Conservation (phyloP, 2,113 vertebrate species). For the Euleptes europaea region DNA sequence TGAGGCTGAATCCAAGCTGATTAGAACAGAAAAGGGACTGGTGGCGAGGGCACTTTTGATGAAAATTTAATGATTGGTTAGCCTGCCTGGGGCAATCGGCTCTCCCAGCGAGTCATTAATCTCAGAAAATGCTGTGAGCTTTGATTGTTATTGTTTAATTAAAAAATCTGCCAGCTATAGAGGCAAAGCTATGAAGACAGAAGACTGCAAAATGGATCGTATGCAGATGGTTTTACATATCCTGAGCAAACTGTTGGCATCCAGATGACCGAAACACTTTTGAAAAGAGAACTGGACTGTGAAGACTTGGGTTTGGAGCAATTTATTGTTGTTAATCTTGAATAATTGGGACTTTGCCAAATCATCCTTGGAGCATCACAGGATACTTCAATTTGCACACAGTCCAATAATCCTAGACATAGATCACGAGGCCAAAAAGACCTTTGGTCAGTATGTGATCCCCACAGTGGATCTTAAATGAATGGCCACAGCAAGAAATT, state of each 20-base stretch:
- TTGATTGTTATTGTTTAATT: constrained; percentile 51
- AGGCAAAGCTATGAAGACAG: constrained; percentile 24
- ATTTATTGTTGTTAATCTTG: constrained; percentile 20
- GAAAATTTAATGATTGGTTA: constrained; percentile 58
- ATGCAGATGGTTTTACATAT: constrained; percentile 28
- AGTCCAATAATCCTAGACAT: background rate
- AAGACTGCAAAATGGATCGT: constrained; percentile 38
- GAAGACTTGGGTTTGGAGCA: constrained; percentile 18
- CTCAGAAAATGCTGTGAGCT: constrained; percentile 42
- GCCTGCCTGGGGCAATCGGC: constrained; percentile 39
- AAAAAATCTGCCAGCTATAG: constrained; percentile 40
- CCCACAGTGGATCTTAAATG: background rate
- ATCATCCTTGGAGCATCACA: background rate
- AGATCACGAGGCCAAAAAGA: background rate
- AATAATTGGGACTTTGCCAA: background rate
- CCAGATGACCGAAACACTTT: background rate
- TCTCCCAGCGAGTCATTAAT: constrained; percentile 57
- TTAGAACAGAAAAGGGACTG: constrained; percentile 42
- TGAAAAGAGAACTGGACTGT: constrained; percentile 26
- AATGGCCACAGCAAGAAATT: background rate
- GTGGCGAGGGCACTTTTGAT: constrained; percentile 47
- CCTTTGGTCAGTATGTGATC: background rate
- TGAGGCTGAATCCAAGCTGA: constrained; percentile 44
- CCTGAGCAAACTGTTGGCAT: constrained; percentile 36
- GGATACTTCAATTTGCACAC: background rate